These are phyloP conservation scores for Tetragnatha versicolor DNA, from an alignment of 1,140 invertebrate species.

Conservation along the genomic window DNA sequence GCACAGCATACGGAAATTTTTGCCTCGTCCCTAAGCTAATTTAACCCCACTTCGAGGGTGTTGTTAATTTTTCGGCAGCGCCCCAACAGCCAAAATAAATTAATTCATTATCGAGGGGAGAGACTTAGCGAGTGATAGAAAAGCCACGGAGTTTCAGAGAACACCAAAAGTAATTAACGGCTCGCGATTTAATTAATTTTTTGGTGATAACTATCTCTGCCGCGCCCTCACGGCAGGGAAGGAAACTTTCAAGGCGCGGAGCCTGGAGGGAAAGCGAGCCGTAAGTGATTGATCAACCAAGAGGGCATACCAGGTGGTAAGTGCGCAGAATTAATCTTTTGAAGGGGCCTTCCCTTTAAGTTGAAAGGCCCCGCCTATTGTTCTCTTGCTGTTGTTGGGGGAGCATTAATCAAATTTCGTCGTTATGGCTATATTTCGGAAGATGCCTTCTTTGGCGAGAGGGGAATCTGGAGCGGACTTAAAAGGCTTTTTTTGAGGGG, in stretches of 20 bases:
- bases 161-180: constrained; percentile 46
- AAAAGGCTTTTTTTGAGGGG: no score
- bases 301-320: constrained; percentile 41
- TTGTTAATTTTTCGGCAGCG: constrained; percentile 39
- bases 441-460: background rate
- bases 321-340: constrained; percentile 42
- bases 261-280: constrained; percentile 6
- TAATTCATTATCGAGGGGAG: constrained; percentile 50
- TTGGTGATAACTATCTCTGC: constrained; percentile 46
- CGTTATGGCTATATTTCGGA: constrained; percentile 33
- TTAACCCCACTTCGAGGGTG: background rate
- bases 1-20: background rate
- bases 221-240: background rate
- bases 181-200: constrained; percentile 49
- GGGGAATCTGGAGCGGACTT: no score
- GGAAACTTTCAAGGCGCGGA: constrained; percentile 21
- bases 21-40: background rate
- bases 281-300: constrained; percentile 46
- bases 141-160: constrained; percentile 47
- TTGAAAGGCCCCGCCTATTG: constrained; percentile 30
- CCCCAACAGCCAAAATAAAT: constrained; percentile 44
- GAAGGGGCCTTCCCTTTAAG: background rate
- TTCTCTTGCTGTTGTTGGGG: constrained; percentile 21
- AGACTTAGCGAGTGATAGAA: constrained; percentile 50
- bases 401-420: constrained; percentile 39